Base-by-base conservation (phyloP, 1,140 invertebrate species). In the Orius insidiosus region DNA sequence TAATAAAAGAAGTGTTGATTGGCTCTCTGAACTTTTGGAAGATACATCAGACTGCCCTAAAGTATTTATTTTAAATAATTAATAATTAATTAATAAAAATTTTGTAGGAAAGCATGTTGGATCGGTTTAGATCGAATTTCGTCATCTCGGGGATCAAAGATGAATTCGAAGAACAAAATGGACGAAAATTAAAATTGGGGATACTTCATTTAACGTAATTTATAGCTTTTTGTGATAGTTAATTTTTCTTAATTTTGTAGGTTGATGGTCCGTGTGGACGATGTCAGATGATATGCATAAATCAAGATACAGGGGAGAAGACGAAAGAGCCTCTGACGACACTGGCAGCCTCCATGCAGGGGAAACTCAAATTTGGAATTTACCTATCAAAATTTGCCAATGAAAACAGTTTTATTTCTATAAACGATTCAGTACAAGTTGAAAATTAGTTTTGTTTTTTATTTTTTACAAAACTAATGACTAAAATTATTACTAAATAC, bases 231-330 rank as follows among this genome's bases (percentile, higher is more conserved):
- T 36, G n/a, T 36, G n/a, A 36, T 3, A 5, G n/a, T 9, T 11
- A 10, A 4, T 40, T 4, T 15, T 40, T 4, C 2, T 15, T 40
- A 15, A 39, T 31, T 52, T 69, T 69, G 36, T 56, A 86, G 75
- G 72, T 78, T 36, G 71, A 77, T 52, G 80, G 82, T 2, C 69
- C 72, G 30, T 95, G 92, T 57, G 76, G 74, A 7, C 72, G 92
- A 46, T 96, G 90, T 61, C 85, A 92, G 63, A 94, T 94, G 84
- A 79, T 95, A 38, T 93, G 88, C 54, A 81, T 94, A 47, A 78
- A 94, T 64, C 89, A 90, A 66, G 65, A 67, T 9, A 88, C 77
- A 9, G 85, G 83, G 1, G 59, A 75, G 56, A 82, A 80, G 56
- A 82, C 80, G 9, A 69, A 78, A 1, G 87, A 92, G 63, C 85